phyloP scores from a whole-genome alignment of 2,797 vertebrate genomes.

The Chaetodon trifasciatus region DNA sequence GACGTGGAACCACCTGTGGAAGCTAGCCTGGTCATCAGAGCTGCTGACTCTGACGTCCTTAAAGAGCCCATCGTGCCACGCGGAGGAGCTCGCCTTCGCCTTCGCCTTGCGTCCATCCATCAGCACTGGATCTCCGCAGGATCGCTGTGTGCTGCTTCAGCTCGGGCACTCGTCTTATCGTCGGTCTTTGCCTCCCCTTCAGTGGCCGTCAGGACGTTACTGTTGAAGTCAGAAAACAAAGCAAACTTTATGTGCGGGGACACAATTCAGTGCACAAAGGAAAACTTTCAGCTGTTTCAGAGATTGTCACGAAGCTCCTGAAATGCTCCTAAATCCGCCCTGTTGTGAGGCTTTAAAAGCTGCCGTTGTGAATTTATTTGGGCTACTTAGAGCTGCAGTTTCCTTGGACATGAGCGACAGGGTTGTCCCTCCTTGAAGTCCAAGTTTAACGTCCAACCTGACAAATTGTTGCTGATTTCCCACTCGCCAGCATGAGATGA shows the following conservation, averaged over 20 bases:
- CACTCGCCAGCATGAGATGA: no score
- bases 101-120: background rate
- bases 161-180: background rate
- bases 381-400: conserved; percentile 7
- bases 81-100: background rate
- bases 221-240: background rate
- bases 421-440: conserved; percentile 14
- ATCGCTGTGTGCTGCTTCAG: background rate
- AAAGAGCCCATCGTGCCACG: background rate
- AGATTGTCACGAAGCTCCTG: background rate
- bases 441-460: background rate
- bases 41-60: background rate
- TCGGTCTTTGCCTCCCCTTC: background rate
- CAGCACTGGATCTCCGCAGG: no score
- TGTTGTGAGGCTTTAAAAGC: background rate
- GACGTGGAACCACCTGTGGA: background rate
- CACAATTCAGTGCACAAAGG: no score
- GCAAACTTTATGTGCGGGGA: no score
- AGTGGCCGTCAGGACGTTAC: conserved; percentile 1
- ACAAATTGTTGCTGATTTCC: background rate
- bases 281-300: no score
- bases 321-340: background rate
- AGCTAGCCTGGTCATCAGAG: background rate
- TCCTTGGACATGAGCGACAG: background rate
- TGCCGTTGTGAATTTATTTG: background rate